Conservation (phyloP, 2,888 invertebrate genomes). For the Vanessa cardui region DNA sequence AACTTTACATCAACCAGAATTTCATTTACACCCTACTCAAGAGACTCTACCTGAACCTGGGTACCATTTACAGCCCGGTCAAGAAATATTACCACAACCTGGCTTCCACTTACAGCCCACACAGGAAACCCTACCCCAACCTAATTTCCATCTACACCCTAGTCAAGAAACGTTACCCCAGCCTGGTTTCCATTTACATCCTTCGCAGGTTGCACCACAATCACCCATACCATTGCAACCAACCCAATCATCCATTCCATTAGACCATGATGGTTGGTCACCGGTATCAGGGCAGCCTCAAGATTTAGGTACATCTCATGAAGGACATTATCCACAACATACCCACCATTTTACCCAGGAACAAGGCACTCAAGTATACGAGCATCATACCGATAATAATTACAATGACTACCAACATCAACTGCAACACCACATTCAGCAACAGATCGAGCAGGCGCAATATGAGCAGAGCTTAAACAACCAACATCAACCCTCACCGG, state of each 20-base stretch:
- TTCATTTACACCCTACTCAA: constrained; percentile 34
- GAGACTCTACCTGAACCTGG: constrained; percentile 25
- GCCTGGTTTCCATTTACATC: constrained; percentile 46
- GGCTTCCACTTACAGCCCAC: constrained; percentile 31
- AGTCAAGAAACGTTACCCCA: constrained; percentile 46
- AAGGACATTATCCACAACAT: constrained; percentile 53
- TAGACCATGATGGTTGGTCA: constrained; percentile 75
- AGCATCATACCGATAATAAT: constrained; percentile 64
- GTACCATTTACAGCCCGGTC: constrained; percentile 27
- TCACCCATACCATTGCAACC: constrained; percentile 44
- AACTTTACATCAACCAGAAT: constrained; percentile 39
- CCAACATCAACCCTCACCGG: constrained; percentile 50
- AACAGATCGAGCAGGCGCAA: constrained; percentile 67
- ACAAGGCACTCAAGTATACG: constrained; percentile 69
- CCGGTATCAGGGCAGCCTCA: constrained; percentile 64
- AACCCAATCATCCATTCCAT: constrained; percentile 47
- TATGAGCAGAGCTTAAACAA: constrained; percentile 49
- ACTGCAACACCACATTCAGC: constrained; percentile 69
- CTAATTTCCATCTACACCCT: constrained; percentile 34
- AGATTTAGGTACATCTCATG: constrained; percentile 51
- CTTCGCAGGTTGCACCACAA: constrained; percentile 44
- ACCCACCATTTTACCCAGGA: constrained; percentile 66
- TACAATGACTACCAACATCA: constrained; percentile 67
- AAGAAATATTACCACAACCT: constrained; percentile 25
- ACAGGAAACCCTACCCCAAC: constrained; percentile 46